Percentiles rank a stretch among this genome's conserved stretches.
Evolutionary conservation across 2,888 invertebrate genomes (phyloP).

Genomic region (Ptychoptera albimana): DNA sequence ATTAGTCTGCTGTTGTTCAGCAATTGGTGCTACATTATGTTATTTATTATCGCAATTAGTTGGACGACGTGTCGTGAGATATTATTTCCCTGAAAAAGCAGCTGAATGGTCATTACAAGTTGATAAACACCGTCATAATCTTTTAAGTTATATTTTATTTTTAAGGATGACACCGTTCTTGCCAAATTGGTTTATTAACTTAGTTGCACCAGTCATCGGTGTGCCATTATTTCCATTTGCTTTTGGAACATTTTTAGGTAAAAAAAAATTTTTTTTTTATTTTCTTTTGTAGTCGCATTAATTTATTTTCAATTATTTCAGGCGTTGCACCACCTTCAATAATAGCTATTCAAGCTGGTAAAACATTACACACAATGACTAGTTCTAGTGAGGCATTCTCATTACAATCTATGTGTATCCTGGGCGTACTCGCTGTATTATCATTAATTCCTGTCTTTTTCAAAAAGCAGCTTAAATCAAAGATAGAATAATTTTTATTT

Average conservation of each 20-base stretch:
- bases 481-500: conserved; percentile 47
- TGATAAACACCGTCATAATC: conserved; percentile 67
- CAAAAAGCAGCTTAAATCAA: conserved; percentile 61
- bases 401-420: conserved; percentile 64
- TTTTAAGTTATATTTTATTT: conserved; percentile 94
- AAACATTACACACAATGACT: conserved; percentile 84
- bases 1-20: conserved; percentile 87
- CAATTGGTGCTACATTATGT: conserved; percentile 88
- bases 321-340: conserved; percentile 95
- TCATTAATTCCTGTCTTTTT: conserved; percentile 80
- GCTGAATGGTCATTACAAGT: conserved; percentile 74
- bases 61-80: conserved; percentile 68
- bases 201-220: conserved; percentile 91
- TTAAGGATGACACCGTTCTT: conserved; percentile 92
- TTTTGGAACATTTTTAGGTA: conserved; percentile 86
- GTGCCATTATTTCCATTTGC: conserved; percentile 88
- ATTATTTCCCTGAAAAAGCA: conserved; percentile 79
- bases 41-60: conserved; percentile 83
- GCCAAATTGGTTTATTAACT: conserved; percentile 98
- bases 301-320: conserved; percentile 20
- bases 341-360: conserved; percentile 94
- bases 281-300: not conserved
- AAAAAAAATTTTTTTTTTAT: conserved; percentile 10
- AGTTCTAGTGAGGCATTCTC: conserved; percentile 79
- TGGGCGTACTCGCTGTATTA: conserved; percentile 62